Conservation (phyloP, 2,797 vertebrate genomes). For the Propithecus perrieri region DNA sequence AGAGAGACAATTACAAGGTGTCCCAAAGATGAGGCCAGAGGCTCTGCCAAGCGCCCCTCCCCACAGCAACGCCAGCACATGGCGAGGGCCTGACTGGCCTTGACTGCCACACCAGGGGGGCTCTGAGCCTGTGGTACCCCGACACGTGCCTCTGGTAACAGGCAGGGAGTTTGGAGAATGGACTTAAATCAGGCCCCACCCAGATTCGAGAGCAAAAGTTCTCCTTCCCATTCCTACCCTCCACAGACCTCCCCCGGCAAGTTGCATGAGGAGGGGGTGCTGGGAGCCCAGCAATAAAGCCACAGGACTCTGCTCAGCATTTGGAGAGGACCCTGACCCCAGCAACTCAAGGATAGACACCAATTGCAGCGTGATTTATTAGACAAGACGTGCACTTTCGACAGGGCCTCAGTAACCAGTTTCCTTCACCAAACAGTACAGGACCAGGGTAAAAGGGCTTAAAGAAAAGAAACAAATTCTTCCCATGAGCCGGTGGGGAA, state of each 20-base stretch:
- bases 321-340: constrained; percentile 48
- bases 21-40: not conserved
- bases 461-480: constrained; percentile 76
- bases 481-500: constrained; percentile 75
- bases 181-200: not conserved
- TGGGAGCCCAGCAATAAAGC: not conserved
- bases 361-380: constrained; percentile 86
- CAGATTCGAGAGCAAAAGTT: not conserved
- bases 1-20: not conserved
- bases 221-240: not conserved
- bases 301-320: not conserved
- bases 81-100: not conserved
- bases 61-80: not conserved
- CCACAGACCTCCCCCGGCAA: too few species aligned
- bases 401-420: constrained; percentile 82
- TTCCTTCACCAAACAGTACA: constrained; percentile 82
- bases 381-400: constrained; percentile 86
- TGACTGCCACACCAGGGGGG: not conserved
- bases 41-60: not conserved
- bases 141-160: not conserved
- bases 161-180: not conserved
- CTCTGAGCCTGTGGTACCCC: not conserved
- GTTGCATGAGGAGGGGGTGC: not conserved
- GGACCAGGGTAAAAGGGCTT: constrained; percentile 79
- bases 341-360: constrained; percentile 70